Percentiles rank a stretch among this genome's conserved stretches.
Evolutionary conservation across 2,888 invertebrate genomes (phyloP).

Genomic region (Ormyrus pomaceus): DNA sequence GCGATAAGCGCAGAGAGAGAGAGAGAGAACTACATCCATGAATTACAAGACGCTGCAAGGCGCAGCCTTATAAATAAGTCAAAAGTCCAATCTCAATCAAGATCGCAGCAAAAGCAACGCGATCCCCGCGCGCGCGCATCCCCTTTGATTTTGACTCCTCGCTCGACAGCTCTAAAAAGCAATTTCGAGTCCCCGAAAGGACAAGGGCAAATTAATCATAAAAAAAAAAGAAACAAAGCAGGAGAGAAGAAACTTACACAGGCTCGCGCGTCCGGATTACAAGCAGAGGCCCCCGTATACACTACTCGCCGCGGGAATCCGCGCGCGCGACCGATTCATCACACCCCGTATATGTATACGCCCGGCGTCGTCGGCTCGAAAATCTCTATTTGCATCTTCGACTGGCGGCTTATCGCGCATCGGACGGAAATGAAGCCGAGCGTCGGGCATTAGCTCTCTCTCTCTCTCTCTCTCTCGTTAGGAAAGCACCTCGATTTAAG

Average conservation of each 20-base stretch:
- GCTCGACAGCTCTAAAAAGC: conserved; percentile 16
- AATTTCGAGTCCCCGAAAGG: conserved; percentile 4
- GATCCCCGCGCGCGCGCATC: not conserved
- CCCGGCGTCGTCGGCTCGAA: conserved; percentile 45
- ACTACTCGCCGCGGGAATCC: conserved; percentile 17
- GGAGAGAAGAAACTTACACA: conserved; percentile 9
- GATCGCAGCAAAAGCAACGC: not conserved
- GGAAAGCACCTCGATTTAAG: not conserved
- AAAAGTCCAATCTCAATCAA: conserved; percentile 30
- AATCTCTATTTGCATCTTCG: conserved; percentile 68
- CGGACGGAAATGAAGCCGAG: conserved; percentile 52
- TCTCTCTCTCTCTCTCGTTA: conserved; percentile 19
- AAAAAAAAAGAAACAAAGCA: not conserved
- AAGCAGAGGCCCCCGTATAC: not conserved
- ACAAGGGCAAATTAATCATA: conserved; percentile 15
- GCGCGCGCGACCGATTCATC: conserved; percentile 16
- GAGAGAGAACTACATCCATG: conserved; percentile 1
- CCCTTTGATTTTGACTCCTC: conserved; percentile 10
- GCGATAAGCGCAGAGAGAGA: not conserved
- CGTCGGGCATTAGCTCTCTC: not conserved
- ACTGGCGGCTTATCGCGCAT: conserved; percentile 33
- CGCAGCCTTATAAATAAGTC: conserved; percentile 22
- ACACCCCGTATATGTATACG: not conserved
- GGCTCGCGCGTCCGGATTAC: conserved; percentile 1
- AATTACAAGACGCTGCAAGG: conserved; percentile 20